Evolutionary conservation across 2,113 vertebrate species (phyloP), one percentile per base, ranked within the genome.

Genomic region (Rutilus rutilus): DNA sequence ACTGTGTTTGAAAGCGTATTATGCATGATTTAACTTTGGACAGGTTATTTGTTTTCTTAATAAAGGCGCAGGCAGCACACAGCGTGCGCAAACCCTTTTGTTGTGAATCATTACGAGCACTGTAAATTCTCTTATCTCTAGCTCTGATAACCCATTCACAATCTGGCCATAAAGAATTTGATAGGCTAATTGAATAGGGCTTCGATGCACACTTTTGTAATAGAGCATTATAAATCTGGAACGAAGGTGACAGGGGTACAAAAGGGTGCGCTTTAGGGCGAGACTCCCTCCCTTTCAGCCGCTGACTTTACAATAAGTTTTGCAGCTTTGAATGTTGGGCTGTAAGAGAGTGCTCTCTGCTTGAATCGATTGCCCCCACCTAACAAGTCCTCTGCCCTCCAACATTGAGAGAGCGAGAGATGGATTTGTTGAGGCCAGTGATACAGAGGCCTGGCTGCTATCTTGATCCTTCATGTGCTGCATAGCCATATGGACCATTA

Each of bases 401-500:
- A 76, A 54, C 86, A 85, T 30, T 33, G 69, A 69, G 78, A 15
- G 69, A 42, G 57, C 87, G 83, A 81, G 87, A 79, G 78, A 90
- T 90, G 86, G 89, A 86, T 90, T 86, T 78, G 82, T 87, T 88
- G 85, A 83, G 88, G 45, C 21, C 78, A 74, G 85, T 84, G 90
- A 90, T 90, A 92, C 92, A 90, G 92, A 93, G 91, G 91, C 91
- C 92, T 88, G 76, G 83, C 88, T 87, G 91, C 94, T 95, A 95
- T 95, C 94, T 94, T 91, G 94, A 94, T 95, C 92, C 91, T 92
- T 92, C 94, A 83, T 87, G 86, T 85, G 83, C 86, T 75, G 83
- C 86, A 92, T 90, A 90, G 93, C 91, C 93, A 92, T 92, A 93
- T n/a, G 83, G 85, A 71, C 87, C 94, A 95, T 95, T 94, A 95